These are phyloP conservation scores for Mesembrinibis cayennensis DNA, from an alignment of 2,113 vertebrate genomes.

Conservation along the genomic window DNA sequence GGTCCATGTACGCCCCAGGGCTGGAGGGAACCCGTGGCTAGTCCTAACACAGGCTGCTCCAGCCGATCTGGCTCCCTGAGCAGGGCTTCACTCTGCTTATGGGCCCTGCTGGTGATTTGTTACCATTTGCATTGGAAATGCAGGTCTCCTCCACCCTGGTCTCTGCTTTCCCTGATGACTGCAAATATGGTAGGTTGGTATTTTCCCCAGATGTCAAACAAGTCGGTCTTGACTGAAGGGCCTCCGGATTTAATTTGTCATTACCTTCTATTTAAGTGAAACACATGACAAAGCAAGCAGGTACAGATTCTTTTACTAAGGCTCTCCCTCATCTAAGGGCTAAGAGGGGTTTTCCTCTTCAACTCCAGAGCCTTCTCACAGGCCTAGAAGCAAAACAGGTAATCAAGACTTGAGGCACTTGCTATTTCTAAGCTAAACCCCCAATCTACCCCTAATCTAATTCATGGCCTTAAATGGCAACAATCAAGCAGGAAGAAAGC, in stretches of 20 bases:
- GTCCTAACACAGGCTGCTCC: background rate
- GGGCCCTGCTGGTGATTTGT: background rate
- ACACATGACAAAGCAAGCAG: background rate
- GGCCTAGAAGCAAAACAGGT: conserved; percentile 10
- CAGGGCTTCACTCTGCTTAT: background rate
- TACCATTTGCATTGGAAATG: conserved; percentile 51
- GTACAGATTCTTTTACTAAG: background rate
- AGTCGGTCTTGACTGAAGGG: background rate
- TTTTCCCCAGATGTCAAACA: background rate
- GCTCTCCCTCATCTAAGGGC: background rate
- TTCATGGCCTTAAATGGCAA: conserved; percentile 23
- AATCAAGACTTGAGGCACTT: background rate
- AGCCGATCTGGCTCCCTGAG: background rate
- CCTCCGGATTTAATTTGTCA: conserved; percentile 16
- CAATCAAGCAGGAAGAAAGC: background rate
- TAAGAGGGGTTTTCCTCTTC: background rate
- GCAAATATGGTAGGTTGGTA: background rate
- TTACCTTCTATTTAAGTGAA: background rate
- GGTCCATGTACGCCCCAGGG: background rate
- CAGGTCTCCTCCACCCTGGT: background rate
- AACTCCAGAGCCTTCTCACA: background rate
- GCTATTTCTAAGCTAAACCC: background rate
- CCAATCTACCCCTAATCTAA: background rate
- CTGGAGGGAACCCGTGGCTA: background rate
- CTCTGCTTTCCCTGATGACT: background rate